Base-by-base conservation (phyloP, 2,113 vertebrate species). In the Chiloscyllium plagiosum region DNA sequence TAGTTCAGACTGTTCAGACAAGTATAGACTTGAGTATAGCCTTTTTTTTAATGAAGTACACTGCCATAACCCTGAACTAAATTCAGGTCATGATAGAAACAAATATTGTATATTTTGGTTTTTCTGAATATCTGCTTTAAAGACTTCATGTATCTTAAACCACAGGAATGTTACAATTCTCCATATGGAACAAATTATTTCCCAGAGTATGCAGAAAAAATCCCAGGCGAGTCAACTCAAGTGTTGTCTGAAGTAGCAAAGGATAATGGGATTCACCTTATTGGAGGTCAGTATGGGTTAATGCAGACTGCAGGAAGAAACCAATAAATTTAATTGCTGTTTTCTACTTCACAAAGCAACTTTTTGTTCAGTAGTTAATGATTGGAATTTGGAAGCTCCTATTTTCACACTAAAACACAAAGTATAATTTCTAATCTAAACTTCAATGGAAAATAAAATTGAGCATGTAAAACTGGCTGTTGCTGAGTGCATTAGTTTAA, bases 151-250 rank as follows among this genome's bases (percentile, higher is more conserved):
- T n/a, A 92, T 72, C 68, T 17, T 24, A 96, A 50, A 95, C 97
- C 97, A 24, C 96, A 99, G 99, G 99, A 99, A 96, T 99, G 99
- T 96, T 99, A 99, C 97, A 99, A 99, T 97, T 99, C 98, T 97
- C 99, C 99, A 0, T 99, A 99, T 96, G 98, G 99, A 96, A 98
- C 98, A 0, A 96, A 97, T 0, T 99, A 98, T 96, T 99, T 99
- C 96, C 96, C 98, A 24, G 96, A 98, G 0, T 99, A 99, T 83
- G 98, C 99, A 0, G 99, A 99, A 97, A 98, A 97, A 97, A 99
- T 99, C 96, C 99, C 99, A 4, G 99, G 99, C 47, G 98, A 99
- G 96, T 98, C 98, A 0, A 98, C 98, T 4, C 97, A 98, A 96
- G 96, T 98, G 97, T 97, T 99, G 96, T 98, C 99, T 12, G 98